Evolutionary conservation across 2,797 vertebrate species (phyloP).

Genomic region (Ctenopoma kingsleyae): DNA sequence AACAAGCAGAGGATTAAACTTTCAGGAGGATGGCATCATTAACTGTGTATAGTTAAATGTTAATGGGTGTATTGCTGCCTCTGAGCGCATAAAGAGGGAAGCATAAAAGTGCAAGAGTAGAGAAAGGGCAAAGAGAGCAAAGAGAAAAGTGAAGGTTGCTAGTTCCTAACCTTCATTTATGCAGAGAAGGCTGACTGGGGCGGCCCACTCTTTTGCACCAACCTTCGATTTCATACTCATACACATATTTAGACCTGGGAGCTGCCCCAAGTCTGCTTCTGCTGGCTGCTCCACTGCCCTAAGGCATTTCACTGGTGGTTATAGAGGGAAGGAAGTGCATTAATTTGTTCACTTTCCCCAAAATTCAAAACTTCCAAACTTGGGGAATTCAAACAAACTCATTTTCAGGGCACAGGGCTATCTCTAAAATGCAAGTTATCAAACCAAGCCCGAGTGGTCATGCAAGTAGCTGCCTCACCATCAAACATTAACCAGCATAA

Average conservation of each 20-base stretch:
- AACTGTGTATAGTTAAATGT: conserved; percentile 75
- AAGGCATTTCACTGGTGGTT: conserved; percentile 37
- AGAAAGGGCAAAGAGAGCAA: conserved; percentile 6
- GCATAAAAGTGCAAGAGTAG: conserved; percentile 35
- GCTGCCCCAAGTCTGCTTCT: conserved; percentile 38
- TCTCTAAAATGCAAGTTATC: neutral
- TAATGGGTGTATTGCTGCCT: conserved; percentile 61
- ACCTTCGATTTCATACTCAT: conserved; percentile 30
- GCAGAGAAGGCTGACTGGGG: conserved; percentile 32
- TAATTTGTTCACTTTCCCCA: conserved; percentile 36
- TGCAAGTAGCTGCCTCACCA: neutral
- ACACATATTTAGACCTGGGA: conserved; percentile 41
- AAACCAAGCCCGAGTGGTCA: neutral
- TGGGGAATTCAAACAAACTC: conserved; percentile 28
- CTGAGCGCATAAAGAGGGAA: conserved; percentile 42
- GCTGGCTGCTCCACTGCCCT: conserved; percentile 38
- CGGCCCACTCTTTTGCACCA: conserved; percentile 20
- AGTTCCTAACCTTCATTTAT: conserved; percentile 48
- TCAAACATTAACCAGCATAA: neutral
- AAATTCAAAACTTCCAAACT: conserved; percentile 34
- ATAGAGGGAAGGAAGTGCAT: conserved; percentile 24
- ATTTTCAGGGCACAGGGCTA: conserved; percentile 28
- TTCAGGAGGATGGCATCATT: conserved; percentile 61
- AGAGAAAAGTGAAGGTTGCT: conserved; percentile 4
- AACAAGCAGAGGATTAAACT: conserved; percentile 74